These are phyloP conservation scores for Furcula furcula DNA, from an alignment of 2,888 invertebrate genomes.

Conservation along the genomic window DNA sequence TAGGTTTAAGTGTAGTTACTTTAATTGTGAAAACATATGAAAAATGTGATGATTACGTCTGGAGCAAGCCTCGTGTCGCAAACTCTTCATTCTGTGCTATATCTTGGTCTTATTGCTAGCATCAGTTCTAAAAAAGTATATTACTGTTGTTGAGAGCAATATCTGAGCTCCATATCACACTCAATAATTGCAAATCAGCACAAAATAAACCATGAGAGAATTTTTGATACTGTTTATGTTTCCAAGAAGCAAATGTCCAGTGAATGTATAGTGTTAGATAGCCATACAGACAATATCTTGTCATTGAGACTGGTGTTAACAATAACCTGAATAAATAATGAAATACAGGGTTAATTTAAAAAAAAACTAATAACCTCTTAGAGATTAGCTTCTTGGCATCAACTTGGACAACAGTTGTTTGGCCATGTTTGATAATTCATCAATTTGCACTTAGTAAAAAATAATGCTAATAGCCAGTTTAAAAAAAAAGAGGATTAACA, in stretches of 20 bases:
- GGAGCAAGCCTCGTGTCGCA: constrained; percentile 34
- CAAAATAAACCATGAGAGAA: constrained; percentile 57
- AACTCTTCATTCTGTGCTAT: constrained; percentile 33
- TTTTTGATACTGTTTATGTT: constrained; percentile 53
- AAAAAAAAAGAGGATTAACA: too few relatives aligned
- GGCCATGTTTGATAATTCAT: too few relatives aligned
- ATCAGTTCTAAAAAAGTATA: constrained; percentile 65
- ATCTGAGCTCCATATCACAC: constrained; percentile 32
- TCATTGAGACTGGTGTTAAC: constrained; percentile 73
- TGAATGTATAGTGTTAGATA: constrained; percentile 46
- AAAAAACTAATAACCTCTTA: too few relatives aligned
- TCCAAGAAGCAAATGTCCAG: constrained; percentile 56
- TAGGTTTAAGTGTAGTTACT: constrained; percentile 62
- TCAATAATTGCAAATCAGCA: constrained; percentile 40
- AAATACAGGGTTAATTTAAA: too few relatives aligned
- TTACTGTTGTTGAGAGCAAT: constrained; percentile 39
- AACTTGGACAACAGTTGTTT: too few relatives aligned
- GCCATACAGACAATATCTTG: constrained; percentile 58
- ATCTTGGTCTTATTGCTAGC: constrained; percentile 64
- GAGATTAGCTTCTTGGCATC: too few relatives aligned
- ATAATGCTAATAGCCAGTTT: too few relatives aligned
- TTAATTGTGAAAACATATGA: constrained; percentile 48
- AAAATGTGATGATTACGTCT: constrained; percentile 34
- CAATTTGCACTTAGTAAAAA: too few relatives aligned
- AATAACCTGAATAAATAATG: too few relatives aligned